Conservation (phyloP, 2,888 invertebrate genomes). For the Epirrhoe alternata region DNA sequence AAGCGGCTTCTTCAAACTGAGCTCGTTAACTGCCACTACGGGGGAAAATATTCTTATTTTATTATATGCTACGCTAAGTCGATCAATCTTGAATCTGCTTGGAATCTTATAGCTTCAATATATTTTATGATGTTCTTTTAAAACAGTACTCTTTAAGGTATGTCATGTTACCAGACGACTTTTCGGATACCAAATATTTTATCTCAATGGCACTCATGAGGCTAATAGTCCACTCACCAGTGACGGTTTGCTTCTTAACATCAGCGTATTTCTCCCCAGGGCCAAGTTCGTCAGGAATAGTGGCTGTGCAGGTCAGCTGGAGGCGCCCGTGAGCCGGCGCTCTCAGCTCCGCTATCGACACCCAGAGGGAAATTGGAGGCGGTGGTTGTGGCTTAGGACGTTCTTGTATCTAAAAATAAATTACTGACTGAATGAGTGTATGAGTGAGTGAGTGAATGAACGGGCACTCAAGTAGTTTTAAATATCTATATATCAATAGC, state of each 20-base stretch:
- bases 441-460: background rate
- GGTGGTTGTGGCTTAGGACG: constrained; percentile 71
- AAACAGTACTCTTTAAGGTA: no score
- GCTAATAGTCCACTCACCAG: constrained; percentile 81
- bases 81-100: background rate
- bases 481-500: background rate
- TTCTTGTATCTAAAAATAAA: constrained; percentile 62
- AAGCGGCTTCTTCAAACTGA: constrained; percentile 72
- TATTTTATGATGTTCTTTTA: background rate
- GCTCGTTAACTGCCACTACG: constrained; percentile 79
- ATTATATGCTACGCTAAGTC: background rate
- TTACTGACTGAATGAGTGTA: background rate
- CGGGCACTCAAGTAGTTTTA: background rate
- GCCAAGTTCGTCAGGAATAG: constrained; percentile 90
- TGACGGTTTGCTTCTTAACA: constrained; percentile 88
- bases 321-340: constrained; percentile 89
- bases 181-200: no score
- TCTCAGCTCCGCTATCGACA: constrained; percentile 89
- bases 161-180: no score
- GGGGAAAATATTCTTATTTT: constrained; percentile 22
- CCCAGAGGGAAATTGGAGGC: constrained; percentile 89
- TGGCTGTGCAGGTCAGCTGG: constrained; percentile 90
- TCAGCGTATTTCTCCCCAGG: constrained; percentile 90
- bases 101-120: background rate
- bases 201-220: background rate